These are phyloP conservation scores for Panagrolaimus sp. DNA, from an alignment of 1,140 invertebrate genomes.

Conservation along the genomic window DNA sequence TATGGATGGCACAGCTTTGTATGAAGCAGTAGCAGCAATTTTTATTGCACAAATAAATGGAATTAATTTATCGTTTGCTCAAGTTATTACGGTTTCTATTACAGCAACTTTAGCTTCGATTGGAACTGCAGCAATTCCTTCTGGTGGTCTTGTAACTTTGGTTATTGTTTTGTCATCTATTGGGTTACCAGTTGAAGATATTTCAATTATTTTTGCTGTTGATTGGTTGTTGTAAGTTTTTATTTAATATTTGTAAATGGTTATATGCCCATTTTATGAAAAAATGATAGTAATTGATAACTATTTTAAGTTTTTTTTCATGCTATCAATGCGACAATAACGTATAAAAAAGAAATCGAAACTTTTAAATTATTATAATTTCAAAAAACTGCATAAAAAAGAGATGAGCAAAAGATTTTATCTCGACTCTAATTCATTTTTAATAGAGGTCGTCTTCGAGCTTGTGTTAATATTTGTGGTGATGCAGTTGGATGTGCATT, in stretches of 20 bases:
- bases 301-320: no score
- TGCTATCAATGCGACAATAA: no score
- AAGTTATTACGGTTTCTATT: constrained; percentile 68
- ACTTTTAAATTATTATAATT: not conserved
- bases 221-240: constrained; percentile 72
- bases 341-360: no score
- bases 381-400: constrained; percentile 35
- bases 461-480: constrained; percentile 65
- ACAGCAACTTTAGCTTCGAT: constrained; percentile 83
- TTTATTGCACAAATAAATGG: constrained; percentile 70
- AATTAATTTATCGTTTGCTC: constrained; percentile 62
- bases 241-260: no score
- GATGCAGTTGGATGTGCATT: constrained; percentile 65
- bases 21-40: constrained; percentile 66
- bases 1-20: constrained; percentile 62
- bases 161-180: constrained; percentile 88
- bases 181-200: constrained; percentile 79
- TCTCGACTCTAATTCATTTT: no score
- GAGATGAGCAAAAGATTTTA: no score
- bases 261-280: no score
- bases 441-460: constrained; percentile 64
- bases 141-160: constrained; percentile 86
- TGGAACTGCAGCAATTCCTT: constrained; percentile 85
- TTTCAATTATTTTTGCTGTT: constrained; percentile 81
- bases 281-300: no score